Evolutionary conservation across 1,140 invertebrate species (phyloP), one percentile per base, ranked within the genome.

Genomic region (Drosophila chauvacae): DNA sequence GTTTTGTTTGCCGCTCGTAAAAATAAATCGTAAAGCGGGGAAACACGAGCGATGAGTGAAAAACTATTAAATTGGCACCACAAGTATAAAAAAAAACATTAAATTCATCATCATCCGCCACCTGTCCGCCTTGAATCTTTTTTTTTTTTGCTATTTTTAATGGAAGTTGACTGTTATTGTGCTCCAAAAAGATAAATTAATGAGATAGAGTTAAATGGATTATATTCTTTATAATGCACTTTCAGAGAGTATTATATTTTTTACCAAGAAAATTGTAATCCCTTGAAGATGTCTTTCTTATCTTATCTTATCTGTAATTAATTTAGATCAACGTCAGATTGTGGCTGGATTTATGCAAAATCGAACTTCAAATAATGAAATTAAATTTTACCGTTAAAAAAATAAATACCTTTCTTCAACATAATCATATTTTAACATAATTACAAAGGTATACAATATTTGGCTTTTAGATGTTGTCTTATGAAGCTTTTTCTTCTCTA

Each of bases 1-100:
- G 60, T 65, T 58, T 75, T 76, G 58, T 51, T 71, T 81, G 59
- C 58, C 48, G 56, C 69, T 65, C 75, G 70, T 82, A 78, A 82
- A 82, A 71, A 79, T 82, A 82, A 78, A 74, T 78, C 68, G 73
- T 73, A 62, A 74, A 73, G 37, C 20, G 37, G 26, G 53, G 45
- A 50, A 55, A 39, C 30, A 41, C 33, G 18, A 37, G 44, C 55
- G 33, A 35, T 35, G 65, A 58, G 69, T 48, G 42, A 58, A 59
- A 71, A 72, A 59, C 69, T 72, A 72, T 72, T 72, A 72, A 71
- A 72, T 58, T 41, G 51, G 35, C 50, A 71, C 51, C 51, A 57
- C 51, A 44, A 35, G 26, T 4, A 55, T 26, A 18, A 14, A 35
- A 28, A 61, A 35, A 62, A 23, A 18, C 58, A 64, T 37, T 59